Base-by-base conservation (phyloP, 2,113 vertebrate genomes). In the Hassar affinis region DNA sequence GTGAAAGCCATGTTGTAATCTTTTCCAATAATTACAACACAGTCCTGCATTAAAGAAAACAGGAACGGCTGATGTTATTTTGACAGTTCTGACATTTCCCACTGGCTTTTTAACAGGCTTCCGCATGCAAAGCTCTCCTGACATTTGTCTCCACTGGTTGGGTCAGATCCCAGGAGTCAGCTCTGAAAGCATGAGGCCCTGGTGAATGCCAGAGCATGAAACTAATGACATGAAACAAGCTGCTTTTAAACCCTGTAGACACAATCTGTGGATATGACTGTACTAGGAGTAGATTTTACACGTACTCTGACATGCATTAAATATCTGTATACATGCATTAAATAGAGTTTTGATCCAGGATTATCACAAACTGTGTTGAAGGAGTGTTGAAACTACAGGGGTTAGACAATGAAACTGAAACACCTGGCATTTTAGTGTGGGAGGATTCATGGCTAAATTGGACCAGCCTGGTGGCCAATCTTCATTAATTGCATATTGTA, bases 61-160 rank as follows among this genome's bases (percentile, higher is more conserved):
- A 49, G 45, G 25, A 54, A 45, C 78, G 17, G 20, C 49, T 47
- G 59, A 38, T 59, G 72, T 61, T 22, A 68, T 68, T 83, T 75
- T 75, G 59, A 77, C 69, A 86, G 69, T 14, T 42, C 22, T 75
- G 68, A 51, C 71, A 66, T 72, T 72, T 85, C 64, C 52, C 84
- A 30, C 47, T 71, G 56, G 49, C 69, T 68, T 30, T 80, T 51
- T 42, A 22, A 33, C 69, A 51, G 72, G 52, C 54, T 85, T 64
- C 54, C 38, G 45, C 80, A 51, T 78, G 84, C 74, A 61, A 72
- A 79, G 64, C 57, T 52, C 42, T 62, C 74, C 84, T 66, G 33
- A 69, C 20, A 69, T 62, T 79, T 56, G 57, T 38, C 66, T 62
- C 49, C n/a, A 47, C 71, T 64, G 64, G 30, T 72, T 71, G 72